Conservation (phyloP, 2,113 vertebrate species). For the Neopipo cinnamomea region DNA sequence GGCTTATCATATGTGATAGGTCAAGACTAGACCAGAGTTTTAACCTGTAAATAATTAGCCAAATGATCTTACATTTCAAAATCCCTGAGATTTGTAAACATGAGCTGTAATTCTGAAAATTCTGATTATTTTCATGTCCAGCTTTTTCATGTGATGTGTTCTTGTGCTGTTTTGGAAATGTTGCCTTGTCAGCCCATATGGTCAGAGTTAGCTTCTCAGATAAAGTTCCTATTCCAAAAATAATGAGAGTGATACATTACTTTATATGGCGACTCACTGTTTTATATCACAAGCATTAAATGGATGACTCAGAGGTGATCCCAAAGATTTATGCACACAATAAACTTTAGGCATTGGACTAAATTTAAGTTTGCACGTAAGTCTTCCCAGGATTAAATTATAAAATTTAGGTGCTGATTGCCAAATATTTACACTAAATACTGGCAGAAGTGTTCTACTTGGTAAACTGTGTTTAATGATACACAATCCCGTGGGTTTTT, state of each 20-base stretch:
- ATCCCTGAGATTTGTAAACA: background rate
- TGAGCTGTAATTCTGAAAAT: background rate
- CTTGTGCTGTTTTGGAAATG: background rate
- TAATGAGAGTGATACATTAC: background rate
- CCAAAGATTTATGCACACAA: background rate
- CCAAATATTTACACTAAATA: background rate
- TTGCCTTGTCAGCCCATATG: background rate
- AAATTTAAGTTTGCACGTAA: background rate
- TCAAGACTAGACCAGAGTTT: background rate
- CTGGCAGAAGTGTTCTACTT: background rate
- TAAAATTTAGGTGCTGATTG: background rate
- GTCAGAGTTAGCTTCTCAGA: background rate
- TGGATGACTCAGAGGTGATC: background rate
- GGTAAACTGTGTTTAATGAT: background rate
- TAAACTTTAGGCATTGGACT: background rate
- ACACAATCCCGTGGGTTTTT: background rate
- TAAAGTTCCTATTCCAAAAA: background rate
- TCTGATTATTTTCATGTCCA: background rate
- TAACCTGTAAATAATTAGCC: constrained; percentile 5
- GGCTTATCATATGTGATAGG: background rate
- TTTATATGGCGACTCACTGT: background rate
- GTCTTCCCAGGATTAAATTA: background rate
- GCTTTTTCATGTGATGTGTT: background rate
- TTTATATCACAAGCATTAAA: background rate
- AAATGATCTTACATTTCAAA: background rate